A percentile compares a stretch with the other conserved stretches of the same genome.
Conservation (phyloP, 2,888 invertebrate genomes). For the Drosophila buzzatii region DNA sequence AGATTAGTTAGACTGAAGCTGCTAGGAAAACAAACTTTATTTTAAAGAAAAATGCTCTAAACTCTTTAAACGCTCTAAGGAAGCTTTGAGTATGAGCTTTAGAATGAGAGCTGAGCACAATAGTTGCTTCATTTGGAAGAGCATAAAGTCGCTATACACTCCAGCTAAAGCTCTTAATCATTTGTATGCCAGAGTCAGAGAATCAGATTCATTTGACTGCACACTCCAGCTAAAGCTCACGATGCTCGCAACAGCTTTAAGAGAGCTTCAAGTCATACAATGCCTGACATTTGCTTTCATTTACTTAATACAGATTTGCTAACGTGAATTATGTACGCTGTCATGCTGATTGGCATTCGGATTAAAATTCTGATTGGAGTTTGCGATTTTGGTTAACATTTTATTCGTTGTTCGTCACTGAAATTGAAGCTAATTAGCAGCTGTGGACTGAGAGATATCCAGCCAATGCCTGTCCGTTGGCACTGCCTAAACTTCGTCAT, state of each 20-base stretch:
- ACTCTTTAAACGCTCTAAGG: neutral
- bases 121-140: neutral
- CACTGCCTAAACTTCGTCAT: slow-evolving; percentile 15
- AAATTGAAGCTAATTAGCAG: neutral
- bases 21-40: no score
- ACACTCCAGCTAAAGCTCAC: no score
- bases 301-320: no score
- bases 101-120: neutral
- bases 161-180: no score
- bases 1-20: no score
- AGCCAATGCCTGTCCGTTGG: neutral
- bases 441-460: neutral
- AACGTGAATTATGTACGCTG: neutral
- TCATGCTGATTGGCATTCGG: neutral
- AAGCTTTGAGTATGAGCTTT: neutral
- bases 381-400: slow-evolving; percentile 29
- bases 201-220: no score
- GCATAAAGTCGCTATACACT: neutral
- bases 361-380: neutral
- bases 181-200: no score
- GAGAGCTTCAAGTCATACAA: neutral
- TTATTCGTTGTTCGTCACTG: slow-evolving; percentile 41
- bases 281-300: no score
- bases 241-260: neutral
- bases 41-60: neutral